Evolutionary conservation across 2,888 invertebrate species (phyloP), one percentile per base, ranked within the genome.

Genomic region (Cosmorhoe ocellata): DNA sequence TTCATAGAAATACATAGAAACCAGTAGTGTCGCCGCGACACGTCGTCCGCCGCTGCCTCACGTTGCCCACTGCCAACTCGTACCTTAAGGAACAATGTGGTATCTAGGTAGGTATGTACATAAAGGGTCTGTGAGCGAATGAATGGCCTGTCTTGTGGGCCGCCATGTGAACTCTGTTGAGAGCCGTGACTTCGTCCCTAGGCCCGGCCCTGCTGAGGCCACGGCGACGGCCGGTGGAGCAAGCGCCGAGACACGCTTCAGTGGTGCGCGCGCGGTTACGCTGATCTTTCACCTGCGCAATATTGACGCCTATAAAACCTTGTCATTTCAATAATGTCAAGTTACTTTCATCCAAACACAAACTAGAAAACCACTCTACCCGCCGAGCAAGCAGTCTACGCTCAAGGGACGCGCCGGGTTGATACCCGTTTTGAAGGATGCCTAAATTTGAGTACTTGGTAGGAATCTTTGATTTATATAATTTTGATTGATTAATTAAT

Each of bases 251-350:
- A 81, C 73, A 88, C 90, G 90, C 83, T 89, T 81, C 72, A 86
- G 62, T 83, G 86, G 79, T 71, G 80, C 81, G 74, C 82, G 77
- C 82, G 79, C 81, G 70, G 83, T 88, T 88, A 88, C 89, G 70
- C 78, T 81, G 82, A 81, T 89, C 89, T 87, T 87, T 87, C 87
- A 84, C 89, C 90, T 87, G 81, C 90, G 89, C 90, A 89, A 90
- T 80, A 84, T 78, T 87, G 75, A 84, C 85, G 88, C 83, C 89
- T 90, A 90, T 90, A 90, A 89, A 90, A 89, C 86, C 76, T 85
- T 86, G 88, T 83, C 86, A 81, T 81, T 85, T 76, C 81, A 80
- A 85, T 81, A 81, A 76, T 84, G 71, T 83, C 71, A 80, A 84
- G 86, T 82, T 90, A 90, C 89, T 90, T 90, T 90, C 86, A 86